Evolutionary conservation across 2,888 invertebrate genomes (phyloP), one percentile per base, ranked within the genome.

Genomic region (Nesidiocoris tenuis): DNA sequence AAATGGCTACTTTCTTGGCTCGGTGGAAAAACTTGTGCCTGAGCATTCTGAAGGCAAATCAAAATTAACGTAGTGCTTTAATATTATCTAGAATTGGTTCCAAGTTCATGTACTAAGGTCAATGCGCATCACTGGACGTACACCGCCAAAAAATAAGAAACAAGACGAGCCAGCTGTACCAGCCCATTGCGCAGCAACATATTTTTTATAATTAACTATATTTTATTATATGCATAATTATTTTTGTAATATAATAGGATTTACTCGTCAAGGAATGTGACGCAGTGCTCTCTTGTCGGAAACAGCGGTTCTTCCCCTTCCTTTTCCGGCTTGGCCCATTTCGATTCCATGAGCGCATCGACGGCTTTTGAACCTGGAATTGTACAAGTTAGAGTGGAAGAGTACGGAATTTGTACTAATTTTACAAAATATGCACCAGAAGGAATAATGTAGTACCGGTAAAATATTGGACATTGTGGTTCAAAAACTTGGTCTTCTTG

Each of bases 401-500:
- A n/a, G n/a, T n/a, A n/a, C n/a, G n/a, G n/a, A n/a, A n/a, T n/a
- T n/a, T n/a, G n/a, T n/a, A n/a, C n/a, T n/a, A n/a, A n/a, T n/a
- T n/a, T n/a, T n/a, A n/a, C n/a, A n/a, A n/a, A n/a, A n/a, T n/a
- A n/a, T n/a, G n/a, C n/a, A n/a, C n/a, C n/a, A n/a, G n/a, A n/a
- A n/a, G n/a, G n/a, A n/a, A n/a, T n/a, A n/a, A n/a, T n/a, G n/a
- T n/a, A n/a, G n/a, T n/a, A 90, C 96, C 95, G 80, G 95, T 95
- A 82, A 98, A 98, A 85, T 97, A 98, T 83, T 96, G 95, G 12
- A 98, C 98, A 84, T 95, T 93, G 84, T 98, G 98, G 82, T 94
- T 95, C 68, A 97, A 88, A 83, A 98, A 95, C 84, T 96, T 97
- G 0, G 97, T 98, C 84, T 94, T 95, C 86, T 98, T 97, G 1